Conservation (phyloP, 2,797 vertebrate genomes). For the Enteromius fasciolatus region DNA sequence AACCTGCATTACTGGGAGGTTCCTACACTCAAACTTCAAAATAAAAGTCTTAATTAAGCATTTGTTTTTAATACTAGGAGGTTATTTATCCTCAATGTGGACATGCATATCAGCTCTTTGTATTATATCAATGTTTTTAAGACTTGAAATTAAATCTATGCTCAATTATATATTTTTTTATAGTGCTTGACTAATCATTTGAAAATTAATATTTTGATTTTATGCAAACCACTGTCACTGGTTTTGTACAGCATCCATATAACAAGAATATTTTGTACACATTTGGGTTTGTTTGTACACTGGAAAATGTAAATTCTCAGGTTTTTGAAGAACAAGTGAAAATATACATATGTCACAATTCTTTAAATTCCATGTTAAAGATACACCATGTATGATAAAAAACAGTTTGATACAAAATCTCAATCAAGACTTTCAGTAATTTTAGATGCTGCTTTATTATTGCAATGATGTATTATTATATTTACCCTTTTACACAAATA, state of each 20-base stretch:
- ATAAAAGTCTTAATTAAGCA: conserved; percentile 3
- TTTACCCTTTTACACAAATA: conserved; percentile 1
- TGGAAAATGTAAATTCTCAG: conserved; percentile 45
- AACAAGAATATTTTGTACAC: not conserved
- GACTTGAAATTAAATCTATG: not conserved
- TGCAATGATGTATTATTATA: not conserved
- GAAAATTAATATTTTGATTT: not conserved
- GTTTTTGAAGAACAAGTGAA: not conserved
- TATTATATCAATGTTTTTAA: not conserved
- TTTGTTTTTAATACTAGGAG: conserved; percentile 17
- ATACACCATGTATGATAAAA: not conserved
- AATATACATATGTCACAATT: not conserved
- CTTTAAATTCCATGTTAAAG: not conserved
- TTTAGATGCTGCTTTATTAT: conserved; percentile 30
- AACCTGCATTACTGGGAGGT: not conserved
- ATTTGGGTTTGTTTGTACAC: conserved; percentile 49
- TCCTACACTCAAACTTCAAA: not conserved
- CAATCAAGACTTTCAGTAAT: conserved; percentile 4
- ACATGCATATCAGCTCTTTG: not conserved
- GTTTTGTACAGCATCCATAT: not conserved
- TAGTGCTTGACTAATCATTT: not conserved
- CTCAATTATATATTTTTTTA: not conserved
- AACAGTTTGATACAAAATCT: conserved; percentile 8
- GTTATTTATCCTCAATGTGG: not conserved
- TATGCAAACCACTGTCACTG: not conserved